Evolutionary conservation across 37 sponge, comb jelly and placozoan genomes (phyloP).

Genomic region (Crambe crambe): DNA sequence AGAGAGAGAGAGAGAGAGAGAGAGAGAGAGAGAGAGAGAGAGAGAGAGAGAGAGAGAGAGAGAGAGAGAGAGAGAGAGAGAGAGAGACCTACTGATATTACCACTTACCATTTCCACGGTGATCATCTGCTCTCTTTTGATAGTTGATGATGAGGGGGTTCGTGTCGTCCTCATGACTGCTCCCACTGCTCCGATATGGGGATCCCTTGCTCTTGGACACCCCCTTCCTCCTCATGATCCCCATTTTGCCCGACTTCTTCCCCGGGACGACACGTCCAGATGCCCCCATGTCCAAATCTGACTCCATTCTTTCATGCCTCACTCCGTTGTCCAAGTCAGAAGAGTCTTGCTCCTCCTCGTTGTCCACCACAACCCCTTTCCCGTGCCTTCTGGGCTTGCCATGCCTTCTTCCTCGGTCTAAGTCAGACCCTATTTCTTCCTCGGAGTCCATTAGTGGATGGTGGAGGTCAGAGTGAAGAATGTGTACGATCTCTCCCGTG

Average conservation of each 20-base stretch:
- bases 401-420: not conserved
- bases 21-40: not conserved
- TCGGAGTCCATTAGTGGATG: not conserved
- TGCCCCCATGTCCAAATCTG: not conserved
- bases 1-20: not conserved
- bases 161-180: not conserved
- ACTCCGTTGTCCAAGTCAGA: not conserved
- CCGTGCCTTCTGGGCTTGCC: not conserved
- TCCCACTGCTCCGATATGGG: not conserved
- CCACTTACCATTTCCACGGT: not conserved
- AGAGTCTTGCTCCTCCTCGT: not conserved
- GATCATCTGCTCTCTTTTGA: not conserved
- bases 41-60: not conserved
- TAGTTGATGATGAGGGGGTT: not conserved
- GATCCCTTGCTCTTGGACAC: slow-evolving; percentile 15
- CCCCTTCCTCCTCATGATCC: not conserved
- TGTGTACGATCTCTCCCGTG: not conserved
- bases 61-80: not conserved
- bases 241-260: not conserved
- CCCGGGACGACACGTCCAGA: not conserved
- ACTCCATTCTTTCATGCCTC: not conserved
- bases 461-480: not conserved
- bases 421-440: not conserved
- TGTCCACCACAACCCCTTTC: too few species aligned
- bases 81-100: not conserved